phyloP scores from a whole-genome alignment of 2,797 vertebrate genomes.

The Cyclopterus lumpus region DNA sequence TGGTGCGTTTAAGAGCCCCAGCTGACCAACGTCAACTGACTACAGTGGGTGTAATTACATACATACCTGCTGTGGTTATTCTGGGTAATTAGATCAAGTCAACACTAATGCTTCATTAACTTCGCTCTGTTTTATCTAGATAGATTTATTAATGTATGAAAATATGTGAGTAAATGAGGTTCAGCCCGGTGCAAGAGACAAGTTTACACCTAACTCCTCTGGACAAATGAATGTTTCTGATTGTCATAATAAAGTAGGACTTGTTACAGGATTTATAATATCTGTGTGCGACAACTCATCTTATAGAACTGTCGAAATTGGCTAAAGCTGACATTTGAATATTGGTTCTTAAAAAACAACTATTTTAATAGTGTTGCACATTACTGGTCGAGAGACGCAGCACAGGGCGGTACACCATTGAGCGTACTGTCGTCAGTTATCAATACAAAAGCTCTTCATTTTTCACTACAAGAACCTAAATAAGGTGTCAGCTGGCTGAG shows the following conservation, averaged over 20 bases:
- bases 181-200: slow-evolving; percentile 6
- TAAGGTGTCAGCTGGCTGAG: too few species aligned
- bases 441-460: too few species aligned
- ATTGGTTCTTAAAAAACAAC: too few species aligned
- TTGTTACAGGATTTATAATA: too few species aligned
- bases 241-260: background rate
- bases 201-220: slow-evolving; percentile 1
- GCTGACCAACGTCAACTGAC: slow-evolving; percentile 42
- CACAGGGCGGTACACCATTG: too few species aligned
- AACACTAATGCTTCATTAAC: slow-evolving; percentile 35
- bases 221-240: slow-evolving; percentile 4
- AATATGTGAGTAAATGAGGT: slow-evolving; percentile 33
- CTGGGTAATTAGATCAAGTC: slow-evolving; percentile 52
- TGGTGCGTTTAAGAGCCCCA: slow-evolving; percentile 45
- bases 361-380: too few species aligned
- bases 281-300: too few species aligned
- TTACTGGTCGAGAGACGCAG: too few species aligned
- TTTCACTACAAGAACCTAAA: too few species aligned
- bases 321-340: too few species aligned
- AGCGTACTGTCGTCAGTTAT: too few species aligned
- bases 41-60: slow-evolving; percentile 34
- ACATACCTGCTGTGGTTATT: slow-evolving; percentile 32
- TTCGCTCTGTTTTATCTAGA: slow-evolving; percentile 36
- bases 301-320: too few species aligned
- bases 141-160: slow-evolving; percentile 37